Conservation (phyloP, 2,888 invertebrate species). For the Parnassius apollo region DNA sequence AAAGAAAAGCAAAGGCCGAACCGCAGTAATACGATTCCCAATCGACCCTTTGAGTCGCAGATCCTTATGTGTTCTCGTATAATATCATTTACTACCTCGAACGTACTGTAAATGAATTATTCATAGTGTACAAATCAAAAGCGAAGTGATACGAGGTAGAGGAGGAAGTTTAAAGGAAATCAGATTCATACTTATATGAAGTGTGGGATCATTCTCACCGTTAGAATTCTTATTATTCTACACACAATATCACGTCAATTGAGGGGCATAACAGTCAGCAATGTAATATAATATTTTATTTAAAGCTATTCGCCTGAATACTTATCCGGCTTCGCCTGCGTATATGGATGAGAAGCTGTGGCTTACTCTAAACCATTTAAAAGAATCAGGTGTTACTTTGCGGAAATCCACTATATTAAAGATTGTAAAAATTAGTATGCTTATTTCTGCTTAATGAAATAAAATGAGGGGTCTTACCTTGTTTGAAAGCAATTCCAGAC, state of each 20-base stretch:
- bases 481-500: no score
- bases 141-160: conserved; percentile 20
- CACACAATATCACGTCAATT: neutral
- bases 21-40: conserved; percentile 24
- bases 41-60: conserved; percentile 24
- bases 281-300: no score
- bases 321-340: no score
- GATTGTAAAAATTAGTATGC: no score
- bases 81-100: conserved; percentile 26
- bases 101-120: conserved; percentile 26
- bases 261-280: no score
- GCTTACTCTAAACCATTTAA: no score
- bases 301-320: no score
- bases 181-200: conserved; percentile 14
- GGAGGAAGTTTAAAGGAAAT: conserved; percentile 19
- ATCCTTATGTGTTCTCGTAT: conserved; percentile 25
- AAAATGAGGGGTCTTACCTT: no score
- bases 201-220: neutral
- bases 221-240: neutral
- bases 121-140: conserved; percentile 24
- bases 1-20: conserved; percentile 7
- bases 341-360: no score
- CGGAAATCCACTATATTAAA: no score
- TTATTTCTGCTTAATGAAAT: no score
- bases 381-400: no score